Percentiles rank a stretch among this genome's conserved stretches.
Conservation (phyloP, 2,113 vertebrate species). For the Limanda limanda region DNA sequence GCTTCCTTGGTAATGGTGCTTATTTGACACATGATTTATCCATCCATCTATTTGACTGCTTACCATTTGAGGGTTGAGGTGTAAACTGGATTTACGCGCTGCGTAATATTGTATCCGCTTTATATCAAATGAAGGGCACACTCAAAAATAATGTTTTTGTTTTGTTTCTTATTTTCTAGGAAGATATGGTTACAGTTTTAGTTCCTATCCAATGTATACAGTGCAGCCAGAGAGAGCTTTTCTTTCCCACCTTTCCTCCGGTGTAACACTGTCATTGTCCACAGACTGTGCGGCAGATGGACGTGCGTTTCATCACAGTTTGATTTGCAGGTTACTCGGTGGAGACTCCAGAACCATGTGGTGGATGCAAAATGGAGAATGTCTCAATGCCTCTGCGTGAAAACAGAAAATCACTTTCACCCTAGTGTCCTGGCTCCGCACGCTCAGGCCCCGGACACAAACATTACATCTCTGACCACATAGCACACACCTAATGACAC, state of each 20-base stretch:
- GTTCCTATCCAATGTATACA: constrained; percentile 17
- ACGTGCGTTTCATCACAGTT: constrained; percentile 17
- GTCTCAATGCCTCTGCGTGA: background rate
- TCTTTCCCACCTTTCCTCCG: constrained; percentile 22
- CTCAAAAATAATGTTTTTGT: background rate
- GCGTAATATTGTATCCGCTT: constrained; percentile 1
- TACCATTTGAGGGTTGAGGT: too few species aligned
- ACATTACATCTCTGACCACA: background rate
- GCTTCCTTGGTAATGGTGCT: background rate
- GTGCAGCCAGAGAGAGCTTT: constrained; percentile 1
- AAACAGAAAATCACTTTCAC: background rate
- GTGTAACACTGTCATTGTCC: constrained; percentile 18
- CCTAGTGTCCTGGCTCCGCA: background rate
- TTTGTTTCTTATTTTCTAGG: background rate
- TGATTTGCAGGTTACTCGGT: constrained; percentile 24
- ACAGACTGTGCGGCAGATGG: constrained; percentile 34
- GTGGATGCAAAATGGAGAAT: constrained; percentile 10
- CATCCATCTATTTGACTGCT: too few species aligned
- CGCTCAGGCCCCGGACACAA: background rate
- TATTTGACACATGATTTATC: background rate
- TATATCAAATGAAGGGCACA: background rate
- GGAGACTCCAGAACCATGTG: constrained; percentile 1
- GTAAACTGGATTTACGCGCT: background rate
- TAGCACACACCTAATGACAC: background rate
- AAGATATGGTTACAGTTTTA: constrained; percentile 31